Evolutionary conservation across 2,113 vertebrate genomes (phyloP).

Genomic region (Dasyornis broadbenti): DNA sequence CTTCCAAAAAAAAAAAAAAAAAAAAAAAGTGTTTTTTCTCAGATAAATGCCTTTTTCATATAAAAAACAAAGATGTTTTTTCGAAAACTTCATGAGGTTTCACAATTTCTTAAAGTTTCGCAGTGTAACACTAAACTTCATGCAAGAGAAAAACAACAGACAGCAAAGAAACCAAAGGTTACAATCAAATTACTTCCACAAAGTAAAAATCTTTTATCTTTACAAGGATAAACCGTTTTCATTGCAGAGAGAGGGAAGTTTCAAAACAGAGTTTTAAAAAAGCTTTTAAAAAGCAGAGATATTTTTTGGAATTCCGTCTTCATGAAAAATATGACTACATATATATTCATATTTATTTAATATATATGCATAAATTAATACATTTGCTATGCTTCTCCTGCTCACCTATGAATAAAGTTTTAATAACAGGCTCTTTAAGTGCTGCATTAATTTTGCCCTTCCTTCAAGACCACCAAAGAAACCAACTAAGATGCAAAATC

Average conservation of each 20-base stretch:
- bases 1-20: not conserved
- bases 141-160: not conserved
- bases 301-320: not conserved
- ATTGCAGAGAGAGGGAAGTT: not conserved
- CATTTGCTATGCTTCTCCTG: not conserved
- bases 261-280: not conserved
- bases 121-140: not conserved
- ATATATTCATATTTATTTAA: not conserved
- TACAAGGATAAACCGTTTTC: not conserved
- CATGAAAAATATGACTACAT: not conserved
- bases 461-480: conserved; percentile 43
- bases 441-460: not conserved
- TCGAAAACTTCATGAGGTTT: not conserved
- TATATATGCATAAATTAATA: not conserved
- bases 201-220: not conserved
- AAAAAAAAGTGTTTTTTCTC: too few relatives aligned
- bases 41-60: too few relatives aligned
- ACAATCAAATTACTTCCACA: not conserved
- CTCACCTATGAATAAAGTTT: conserved; percentile 6
- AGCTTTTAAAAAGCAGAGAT: not conserved
- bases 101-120: not conserved
- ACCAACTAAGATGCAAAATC: conserved; percentile 10
- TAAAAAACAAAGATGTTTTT: not conserved
- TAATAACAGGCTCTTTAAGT: conserved; percentile 9
- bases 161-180: not conserved